A percentile compares a stretch with the other conserved stretches of the same genome.
Evolutionary conservation across 2,797 vertebrate genomes (phyloP).

Genomic region (Aplochiton taeniatus): DNA sequence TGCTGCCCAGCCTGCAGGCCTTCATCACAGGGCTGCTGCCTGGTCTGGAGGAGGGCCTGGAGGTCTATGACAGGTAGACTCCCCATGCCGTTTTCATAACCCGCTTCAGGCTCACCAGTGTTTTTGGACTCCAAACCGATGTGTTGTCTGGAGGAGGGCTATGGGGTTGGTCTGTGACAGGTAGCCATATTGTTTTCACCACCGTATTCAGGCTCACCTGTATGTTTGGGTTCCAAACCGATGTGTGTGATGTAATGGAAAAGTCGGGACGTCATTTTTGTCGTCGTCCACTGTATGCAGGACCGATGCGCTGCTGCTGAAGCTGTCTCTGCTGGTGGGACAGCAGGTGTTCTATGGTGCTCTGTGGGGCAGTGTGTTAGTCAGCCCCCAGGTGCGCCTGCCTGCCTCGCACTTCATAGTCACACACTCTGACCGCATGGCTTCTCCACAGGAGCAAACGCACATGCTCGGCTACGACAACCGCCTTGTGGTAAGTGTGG

Average conservation of each 20-base stretch:
- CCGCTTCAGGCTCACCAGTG: no score
- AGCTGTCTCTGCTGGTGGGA: constrained; percentile 86
- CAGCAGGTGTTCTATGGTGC: constrained; percentile 88
- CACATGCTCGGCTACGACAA: constrained; percentile 88
- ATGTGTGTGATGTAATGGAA: not conserved
- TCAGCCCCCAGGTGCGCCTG: constrained; percentile 84
- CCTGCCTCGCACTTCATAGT: constrained; percentile 92
- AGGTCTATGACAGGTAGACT: constrained; percentile 91
- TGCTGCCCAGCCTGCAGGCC: constrained; percentile 95
- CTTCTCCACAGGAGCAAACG: constrained; percentile 78
- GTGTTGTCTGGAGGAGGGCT: no score
- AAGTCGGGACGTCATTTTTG: not conserved
- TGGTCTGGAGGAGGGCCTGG: constrained; percentile 94
- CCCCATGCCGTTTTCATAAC: no score
- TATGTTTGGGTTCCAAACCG: not conserved
- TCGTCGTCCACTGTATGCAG: constrained; percentile 61
- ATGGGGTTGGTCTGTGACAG: no score
- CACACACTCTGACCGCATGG: constrained; percentile 84
- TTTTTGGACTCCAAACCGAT: no score
- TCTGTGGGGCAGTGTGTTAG: constrained; percentile 89
- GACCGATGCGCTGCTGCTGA: constrained; percentile 88
- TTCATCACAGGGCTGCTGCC: constrained; percentile 92
- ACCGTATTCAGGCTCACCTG: no score
- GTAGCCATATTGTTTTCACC: no score
- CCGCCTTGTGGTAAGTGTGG: constrained; percentile 82